Conservation (phyloP, 2,797 vertebrate genomes). For the Microcaecilia unicolor region DNA sequence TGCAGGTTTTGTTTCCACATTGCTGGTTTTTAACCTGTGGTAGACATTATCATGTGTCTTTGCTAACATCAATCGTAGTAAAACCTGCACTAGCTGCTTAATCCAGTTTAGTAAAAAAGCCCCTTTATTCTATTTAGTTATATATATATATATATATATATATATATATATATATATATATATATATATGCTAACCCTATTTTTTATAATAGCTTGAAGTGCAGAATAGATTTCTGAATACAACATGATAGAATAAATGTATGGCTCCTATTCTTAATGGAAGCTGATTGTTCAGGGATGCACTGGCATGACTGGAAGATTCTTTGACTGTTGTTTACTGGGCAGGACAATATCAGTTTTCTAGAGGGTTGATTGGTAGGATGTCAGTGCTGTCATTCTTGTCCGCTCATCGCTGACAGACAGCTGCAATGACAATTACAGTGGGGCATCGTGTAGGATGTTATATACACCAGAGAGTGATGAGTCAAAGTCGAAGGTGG, state of each 20-base stretch:
- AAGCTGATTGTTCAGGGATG: constrained; percentile 66
- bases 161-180: too few relatives aligned
- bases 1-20: too few relatives aligned
- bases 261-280: constrained; percentile 63
- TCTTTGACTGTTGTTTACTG: constrained; percentile 65
- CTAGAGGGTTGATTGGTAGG: constrained; percentile 58
- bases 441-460: constrained; percentile 51
- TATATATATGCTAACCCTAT: too few relatives aligned
- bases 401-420: constrained; percentile 49
- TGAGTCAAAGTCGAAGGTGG: constrained; percentile 53
- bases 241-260: constrained; percentile 49
- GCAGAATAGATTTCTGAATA: too few relatives aligned
- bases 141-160: too few relatives aligned
- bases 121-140: too few relatives aligned
- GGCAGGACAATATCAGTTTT: constrained; percentile 68
- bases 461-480: constrained; percentile 60
- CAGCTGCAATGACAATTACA: constrained; percentile 60
- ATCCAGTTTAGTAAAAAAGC: too few relatives aligned
- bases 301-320: constrained; percentile 53
- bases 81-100: too few relatives aligned
- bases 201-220: too few relatives aligned
- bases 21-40: too few relatives aligned
- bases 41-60: too few relatives aligned
- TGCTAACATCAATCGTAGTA: too few relatives aligned
- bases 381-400: constrained; percentile 64